Conservation (phyloP, 2,888 invertebrate species). For the Phengaris alcon region DNA sequence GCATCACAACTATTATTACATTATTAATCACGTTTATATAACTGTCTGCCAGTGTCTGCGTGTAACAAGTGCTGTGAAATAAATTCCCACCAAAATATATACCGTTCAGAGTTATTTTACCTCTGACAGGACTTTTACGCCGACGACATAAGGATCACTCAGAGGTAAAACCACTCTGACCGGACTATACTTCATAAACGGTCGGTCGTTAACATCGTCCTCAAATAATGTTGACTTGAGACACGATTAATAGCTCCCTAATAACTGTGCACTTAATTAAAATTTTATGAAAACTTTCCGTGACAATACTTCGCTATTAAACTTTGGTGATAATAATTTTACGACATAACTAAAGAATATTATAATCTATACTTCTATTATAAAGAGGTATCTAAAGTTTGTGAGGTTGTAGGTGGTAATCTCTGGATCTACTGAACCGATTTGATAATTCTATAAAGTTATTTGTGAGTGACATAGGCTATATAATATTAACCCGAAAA, state of each 20-base stretch:
- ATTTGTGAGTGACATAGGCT: no score
- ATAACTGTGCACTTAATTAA: constrained; percentile 26
- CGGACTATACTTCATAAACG: constrained; percentile 7
- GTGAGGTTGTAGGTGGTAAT: no score
- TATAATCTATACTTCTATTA: no score
- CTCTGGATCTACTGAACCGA: no score
- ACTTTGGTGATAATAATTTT: constrained; percentile 6
- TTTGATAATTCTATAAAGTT: no score
- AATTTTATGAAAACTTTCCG: constrained; percentile 11
- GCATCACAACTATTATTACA: constrained; percentile 28
- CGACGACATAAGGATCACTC: no score
- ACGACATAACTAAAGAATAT: background rate
- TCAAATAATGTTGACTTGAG: constrained; percentile 8
- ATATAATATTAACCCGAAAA: no score
- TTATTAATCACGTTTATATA: constrained; percentile 37
- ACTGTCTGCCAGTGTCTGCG: constrained; percentile 31
- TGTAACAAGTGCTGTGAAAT: constrained; percentile 37
- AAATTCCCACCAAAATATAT: constrained; percentile 32
- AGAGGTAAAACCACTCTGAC: no score
- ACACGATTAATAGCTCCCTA: constrained; percentile 32
- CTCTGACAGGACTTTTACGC: no score
- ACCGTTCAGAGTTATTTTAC: no score
- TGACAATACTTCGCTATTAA: background rate
- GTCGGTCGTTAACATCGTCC: constrained; percentile 9
- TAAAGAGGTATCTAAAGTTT: no score